phyloP scores from a whole-genome alignment of 2,113 vertebrate genomes.

The Delphinapterus leucas region DNA sequence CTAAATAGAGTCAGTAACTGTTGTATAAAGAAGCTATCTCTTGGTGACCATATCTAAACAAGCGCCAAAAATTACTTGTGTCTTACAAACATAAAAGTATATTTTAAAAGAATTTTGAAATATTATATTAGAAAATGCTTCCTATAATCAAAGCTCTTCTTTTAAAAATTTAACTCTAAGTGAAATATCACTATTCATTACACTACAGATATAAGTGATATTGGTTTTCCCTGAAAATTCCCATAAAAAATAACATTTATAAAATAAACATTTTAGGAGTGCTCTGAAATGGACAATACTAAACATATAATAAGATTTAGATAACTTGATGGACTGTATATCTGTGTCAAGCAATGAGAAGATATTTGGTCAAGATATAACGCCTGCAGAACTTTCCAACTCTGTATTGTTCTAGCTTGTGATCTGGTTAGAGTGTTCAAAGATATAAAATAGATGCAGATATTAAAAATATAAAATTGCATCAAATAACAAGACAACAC shows the following conservation, averaged over 20 bases:
- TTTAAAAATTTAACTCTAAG: constrained; percentile 1
- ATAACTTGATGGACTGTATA: not conserved
- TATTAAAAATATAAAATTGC: constrained; percentile 6
- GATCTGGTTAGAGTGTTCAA: not conserved
- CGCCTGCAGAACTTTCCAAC: not conserved
- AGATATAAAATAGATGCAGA: not conserved
- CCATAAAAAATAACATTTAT: not conserved
- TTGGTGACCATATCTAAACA: not conserved
- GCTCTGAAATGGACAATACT: not conserved
- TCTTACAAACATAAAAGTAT: not conserved
- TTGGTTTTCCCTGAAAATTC: not conserved
- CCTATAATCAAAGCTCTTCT: not conserved
- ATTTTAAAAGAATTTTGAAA: not conserved
- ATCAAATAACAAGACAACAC: not conserved
- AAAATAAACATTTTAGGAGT: not conserved
- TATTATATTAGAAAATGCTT: not conserved
- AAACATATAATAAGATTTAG: not conserved
- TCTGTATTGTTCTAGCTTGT: not conserved
- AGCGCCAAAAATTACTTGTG: not conserved
- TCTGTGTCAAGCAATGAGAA: not conserved
- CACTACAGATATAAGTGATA: not conserved
- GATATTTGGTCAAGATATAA: not conserved
- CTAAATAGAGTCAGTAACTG: not conserved
- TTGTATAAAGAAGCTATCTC: not conserved
- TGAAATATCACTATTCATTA: not conserved